phyloP scores from a whole-genome alignment of 2,797 vertebrate genomes.

The Microctenopoma steveboyesi region DNA sequence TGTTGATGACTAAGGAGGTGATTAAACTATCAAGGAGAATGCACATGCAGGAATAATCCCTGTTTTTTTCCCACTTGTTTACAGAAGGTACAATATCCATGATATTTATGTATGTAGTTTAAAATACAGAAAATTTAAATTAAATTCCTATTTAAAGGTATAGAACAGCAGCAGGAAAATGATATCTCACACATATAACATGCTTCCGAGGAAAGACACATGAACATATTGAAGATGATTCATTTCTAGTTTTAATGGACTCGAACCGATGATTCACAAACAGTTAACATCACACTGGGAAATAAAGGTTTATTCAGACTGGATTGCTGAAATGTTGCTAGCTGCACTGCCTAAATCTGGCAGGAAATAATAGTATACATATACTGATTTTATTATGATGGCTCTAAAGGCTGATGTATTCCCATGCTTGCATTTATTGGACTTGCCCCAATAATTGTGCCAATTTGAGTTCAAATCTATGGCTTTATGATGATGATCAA shows the following conservation, averaged over 20 bases:
- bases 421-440: not conserved
- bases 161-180: not conserved
- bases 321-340: conserved; percentile 13
- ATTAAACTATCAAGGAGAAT: conserved; percentile 35
- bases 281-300: not conserved
- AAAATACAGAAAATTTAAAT: not conserved
- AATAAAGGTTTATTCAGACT: conserved; percentile 31
- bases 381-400: not conserved
- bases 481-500: not conserved
- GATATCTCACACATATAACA: not conserved
- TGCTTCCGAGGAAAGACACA: not conserved
- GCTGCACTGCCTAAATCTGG: not conserved
- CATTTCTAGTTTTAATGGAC: conserved; percentile 16
- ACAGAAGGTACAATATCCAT: not conserved
- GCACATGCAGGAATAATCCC: conserved; percentile 11
- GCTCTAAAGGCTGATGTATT: not conserved
- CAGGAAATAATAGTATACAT: not conserved
- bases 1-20: conserved; percentile 45
- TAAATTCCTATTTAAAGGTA: not conserved
- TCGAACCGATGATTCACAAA: conserved; percentile 19
- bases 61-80: conserved; percentile 3
- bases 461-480: not conserved
- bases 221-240: not conserved
- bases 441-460: not conserved
- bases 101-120: not conserved